Base-by-base conservation (phyloP, 2,113 vertebrate genomes). In the Xiphophorus maculatus region DNA sequence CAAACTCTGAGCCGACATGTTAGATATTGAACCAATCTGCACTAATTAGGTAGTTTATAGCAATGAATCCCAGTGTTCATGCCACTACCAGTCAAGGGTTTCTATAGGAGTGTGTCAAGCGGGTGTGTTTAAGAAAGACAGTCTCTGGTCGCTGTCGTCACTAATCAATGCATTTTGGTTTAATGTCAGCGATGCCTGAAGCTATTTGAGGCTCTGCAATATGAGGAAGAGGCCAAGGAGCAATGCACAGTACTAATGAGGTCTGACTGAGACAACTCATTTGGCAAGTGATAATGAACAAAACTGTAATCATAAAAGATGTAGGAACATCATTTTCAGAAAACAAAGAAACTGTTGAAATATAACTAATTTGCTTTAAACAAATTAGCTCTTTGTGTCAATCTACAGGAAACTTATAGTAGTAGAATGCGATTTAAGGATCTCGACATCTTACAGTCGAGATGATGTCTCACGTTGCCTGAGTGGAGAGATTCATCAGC, bases 31-130 rank as follows among this genome's bases (percentile, higher is more conserved):
- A 71, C 51, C 17, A 28, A 70, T 63, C 19, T 1, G 25, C 62
- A 42, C 86, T 90, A 87, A 89, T 92, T 87, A 89, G 70, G 40
- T 42, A 54, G 73, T 10, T 22, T 33, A 33, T 33, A 27, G 71
- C 68, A 10, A 19, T 63, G 73, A 74, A 71, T 66, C 77, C 60
- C 33, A 19, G 80, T n/a, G 76, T 66, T 78, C 76, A 48, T 42
- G 66, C 64, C n/a, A 4, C 67, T 40, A 68, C 70, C 30, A 2
- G 15, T 66, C 66, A 51, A 4, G n/a, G 5, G 44, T 65, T 28
- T 6, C 40, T 32, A 44, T 22, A 77, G 73, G 61, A 68, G 65
- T 66, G 35, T 67, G 60, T 74, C 63, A 62, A 61, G 44, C 63
- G 27, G 27, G 25, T 61, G 58, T 68, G 69, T 66, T 60, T 71